phyloP scores from a whole-genome alignment of 2,888 invertebrate species.

The Tipula helvola region DNA sequence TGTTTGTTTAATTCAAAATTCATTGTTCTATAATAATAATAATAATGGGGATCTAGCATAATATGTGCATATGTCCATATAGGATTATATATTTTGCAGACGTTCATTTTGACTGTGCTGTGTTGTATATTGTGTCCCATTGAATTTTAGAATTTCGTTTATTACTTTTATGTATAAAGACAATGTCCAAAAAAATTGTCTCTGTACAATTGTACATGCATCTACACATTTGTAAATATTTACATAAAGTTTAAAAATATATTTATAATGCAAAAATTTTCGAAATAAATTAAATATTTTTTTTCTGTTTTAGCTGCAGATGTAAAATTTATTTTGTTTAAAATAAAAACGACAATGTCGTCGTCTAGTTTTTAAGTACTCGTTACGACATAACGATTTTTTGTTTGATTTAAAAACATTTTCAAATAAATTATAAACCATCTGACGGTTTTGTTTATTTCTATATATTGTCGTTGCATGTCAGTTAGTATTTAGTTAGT shows the following conservation, averaged over 20 bases:
- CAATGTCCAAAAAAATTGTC: neutral
- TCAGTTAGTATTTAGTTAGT: neutral
- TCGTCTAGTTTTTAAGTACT: neutral
- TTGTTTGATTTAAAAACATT: neutral
- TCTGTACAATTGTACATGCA: neutral
- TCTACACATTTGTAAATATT: neutral
- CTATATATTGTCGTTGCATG: neutral
- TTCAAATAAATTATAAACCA: neutral
- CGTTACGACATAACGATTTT: neutral
- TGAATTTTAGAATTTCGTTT: neutral
- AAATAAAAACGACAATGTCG: no score
- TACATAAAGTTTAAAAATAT: neutral
- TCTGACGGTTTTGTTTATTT: neutral
- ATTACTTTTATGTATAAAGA: neutral
- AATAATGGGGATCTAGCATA: neutral
- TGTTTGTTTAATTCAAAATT: neutral
- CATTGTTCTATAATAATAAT: neutral
- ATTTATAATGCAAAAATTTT: neutral
- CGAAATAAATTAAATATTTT: neutral
- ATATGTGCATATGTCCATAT: neutral
- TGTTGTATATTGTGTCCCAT: neutral
- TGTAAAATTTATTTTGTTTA: neutral
- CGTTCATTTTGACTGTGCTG: neutral
- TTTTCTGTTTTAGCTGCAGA: neutral
- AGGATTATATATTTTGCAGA: neutral